Conservation (phyloP, 2,888 invertebrate species). For the Cactoblastis cactorum region DNA sequence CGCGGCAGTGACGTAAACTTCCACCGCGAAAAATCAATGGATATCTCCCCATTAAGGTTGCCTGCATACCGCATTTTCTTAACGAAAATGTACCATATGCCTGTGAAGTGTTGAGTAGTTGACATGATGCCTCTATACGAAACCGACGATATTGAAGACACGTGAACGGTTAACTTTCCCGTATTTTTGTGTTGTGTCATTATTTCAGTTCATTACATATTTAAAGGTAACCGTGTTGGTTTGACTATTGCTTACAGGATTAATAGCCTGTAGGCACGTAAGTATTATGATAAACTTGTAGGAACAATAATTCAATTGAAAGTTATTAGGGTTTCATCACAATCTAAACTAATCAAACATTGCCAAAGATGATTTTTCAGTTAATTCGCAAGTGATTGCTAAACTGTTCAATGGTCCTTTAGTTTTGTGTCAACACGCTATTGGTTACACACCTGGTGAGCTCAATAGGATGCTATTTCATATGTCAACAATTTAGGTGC, state of each 20-base stretch:
- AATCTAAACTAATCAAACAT: not conserved
- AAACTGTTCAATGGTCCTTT: conserved; percentile 27
- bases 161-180: conserved; percentile 67
- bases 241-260: not conserved
- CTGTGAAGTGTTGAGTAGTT: conserved; percentile 60
- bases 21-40: conserved; percentile 76
- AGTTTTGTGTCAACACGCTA: conserved; percentile 37
- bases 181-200: conserved; percentile 67
- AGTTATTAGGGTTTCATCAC: not conserved
- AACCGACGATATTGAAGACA: conserved; percentile 44
- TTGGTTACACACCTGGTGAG: conserved; percentile 49
- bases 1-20: conserved; percentile 68
- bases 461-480: conserved; percentile 36
- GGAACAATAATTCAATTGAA: not conserved
- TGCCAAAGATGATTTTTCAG: not conserved
- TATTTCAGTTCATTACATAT: conserved; percentile 44
- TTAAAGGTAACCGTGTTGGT: conserved; percentile 7
- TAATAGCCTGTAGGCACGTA: too few species aligned
- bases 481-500: conserved; percentile 37
- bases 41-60: conserved; percentile 62
- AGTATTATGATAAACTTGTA: not conserved
- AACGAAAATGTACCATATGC: conserved; percentile 71
- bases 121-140: conserved; percentile 36
- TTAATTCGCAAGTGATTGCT: conserved; percentile 6
- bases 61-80: conserved; percentile 77